phyloP scores from a whole-genome alignment of 2,797 vertebrate genomes.

The Pagetopsis macropterus region DNA sequence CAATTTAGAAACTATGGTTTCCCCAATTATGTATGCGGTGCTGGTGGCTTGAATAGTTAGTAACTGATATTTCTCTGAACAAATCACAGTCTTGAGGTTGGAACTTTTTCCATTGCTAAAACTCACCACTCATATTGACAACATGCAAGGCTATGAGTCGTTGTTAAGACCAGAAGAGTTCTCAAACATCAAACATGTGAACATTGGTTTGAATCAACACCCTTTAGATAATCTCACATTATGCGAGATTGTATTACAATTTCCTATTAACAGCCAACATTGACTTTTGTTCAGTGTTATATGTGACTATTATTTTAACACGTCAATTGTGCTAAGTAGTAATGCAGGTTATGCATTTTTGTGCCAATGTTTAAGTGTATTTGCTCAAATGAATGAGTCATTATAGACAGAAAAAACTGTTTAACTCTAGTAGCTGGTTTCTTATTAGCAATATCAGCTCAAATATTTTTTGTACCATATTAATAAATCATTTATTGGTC shows the following conservation, averaged over 20 bases:
- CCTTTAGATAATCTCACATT: background rate
- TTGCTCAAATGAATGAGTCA: no score
- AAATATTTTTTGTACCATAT: background rate
- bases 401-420: background rate
- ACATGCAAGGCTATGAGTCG: background rate
- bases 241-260: background rate
- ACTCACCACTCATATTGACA: slow-evolving; percentile 13
- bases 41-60: background rate
- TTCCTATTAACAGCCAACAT: slow-evolving; percentile 6
- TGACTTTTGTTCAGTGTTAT: slow-evolving; percentile 4
- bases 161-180: background rate
- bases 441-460: background rate
- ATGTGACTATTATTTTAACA: background rate
- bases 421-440: background rate
- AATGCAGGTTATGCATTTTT: background rate
- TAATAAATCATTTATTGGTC: background rate
- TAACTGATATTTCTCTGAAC: background rate
- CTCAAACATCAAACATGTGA: slow-evolving; percentile 4
- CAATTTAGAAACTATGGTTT: slow-evolving; percentile 26
- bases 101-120: background rate
- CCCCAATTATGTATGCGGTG: background rate
- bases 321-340: background rate
- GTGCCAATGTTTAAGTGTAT: no score
- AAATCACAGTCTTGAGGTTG: background rate
- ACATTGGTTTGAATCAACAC: background rate